Evolutionary conservation across 2,888 invertebrate genomes (phyloP).

Genomic region (Coremacera marginata): DNA sequence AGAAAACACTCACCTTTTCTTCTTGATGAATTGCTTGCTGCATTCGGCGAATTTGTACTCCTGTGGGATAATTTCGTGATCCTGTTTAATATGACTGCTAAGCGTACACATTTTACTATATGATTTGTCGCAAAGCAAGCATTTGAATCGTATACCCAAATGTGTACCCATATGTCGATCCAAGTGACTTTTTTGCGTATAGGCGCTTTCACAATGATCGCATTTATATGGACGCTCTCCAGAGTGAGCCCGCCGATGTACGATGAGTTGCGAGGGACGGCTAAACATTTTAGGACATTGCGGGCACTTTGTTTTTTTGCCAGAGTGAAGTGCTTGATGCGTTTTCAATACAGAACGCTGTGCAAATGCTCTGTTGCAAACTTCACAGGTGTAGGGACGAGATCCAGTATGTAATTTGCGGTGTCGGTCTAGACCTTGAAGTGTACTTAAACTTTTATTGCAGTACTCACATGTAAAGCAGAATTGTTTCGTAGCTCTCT

Average conservation of each 20-base stretch:
- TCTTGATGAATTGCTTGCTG: neutral
- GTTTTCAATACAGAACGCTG: too few species aligned
- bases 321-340: too few species aligned
- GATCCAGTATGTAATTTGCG: too few species aligned
- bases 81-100: conserved; percentile 48
- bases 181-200: conserved; percentile 53
- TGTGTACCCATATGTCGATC: conserved; percentile 52
- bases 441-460: conserved; percentile 51
- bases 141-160: conserved; percentile 51
- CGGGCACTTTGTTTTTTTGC: too few species aligned
- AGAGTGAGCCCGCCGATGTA: conserved; percentile 43
- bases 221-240: conserved; percentile 54
- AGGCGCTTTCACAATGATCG: conserved; percentile 48
- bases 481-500: conserved; percentile 44
- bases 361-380: too few species aligned
- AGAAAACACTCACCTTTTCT: conserved; percentile 18
- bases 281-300: too few species aligned
- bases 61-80: conserved; percentile 26
- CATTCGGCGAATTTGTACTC: conserved; percentile 7
- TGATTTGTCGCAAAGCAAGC: conserved; percentile 49
- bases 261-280: too few species aligned
- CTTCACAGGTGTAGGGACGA: too few species aligned
- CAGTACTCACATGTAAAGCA: conserved; percentile 51
- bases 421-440: too few species aligned
- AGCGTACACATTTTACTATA: conserved; percentile 53